Evolutionary conservation across 2,113 vertebrate species (phyloP).

Genomic region (Lagenorhynchus albirostris): DNA sequence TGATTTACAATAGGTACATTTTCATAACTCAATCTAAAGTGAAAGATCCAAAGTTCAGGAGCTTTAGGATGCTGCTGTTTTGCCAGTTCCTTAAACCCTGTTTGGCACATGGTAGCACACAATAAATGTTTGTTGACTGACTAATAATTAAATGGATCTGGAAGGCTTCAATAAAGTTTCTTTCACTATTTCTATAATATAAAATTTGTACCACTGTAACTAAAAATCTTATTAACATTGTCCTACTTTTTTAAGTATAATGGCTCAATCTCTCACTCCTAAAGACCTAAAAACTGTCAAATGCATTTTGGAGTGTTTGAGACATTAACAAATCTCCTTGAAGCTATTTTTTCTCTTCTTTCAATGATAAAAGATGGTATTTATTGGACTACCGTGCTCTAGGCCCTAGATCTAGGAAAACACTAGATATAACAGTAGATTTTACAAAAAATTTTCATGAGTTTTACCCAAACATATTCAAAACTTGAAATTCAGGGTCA

Average conservation of each 20-base stretch:
- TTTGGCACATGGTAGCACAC: background rate
- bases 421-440: background rate
- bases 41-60: background rate
- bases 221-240: background rate
- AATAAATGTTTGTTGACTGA: background rate
- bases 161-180: constrained; percentile 4
- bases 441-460: background rate
- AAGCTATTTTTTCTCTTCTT: background rate
- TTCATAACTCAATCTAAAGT: background rate
- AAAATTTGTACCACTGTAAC: background rate
- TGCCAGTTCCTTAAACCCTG: background rate
- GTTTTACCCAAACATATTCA: background rate
- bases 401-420: background rate
- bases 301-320: background rate
- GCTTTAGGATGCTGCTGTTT: background rate
- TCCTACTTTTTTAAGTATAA: background rate
- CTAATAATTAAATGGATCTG: background rate
- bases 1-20: background rate
- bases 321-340: background rate
- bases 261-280: background rate
- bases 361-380: background rate
- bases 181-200: background rate
- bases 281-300: background rate
- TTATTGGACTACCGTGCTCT: background rate
- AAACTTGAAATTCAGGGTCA: background rate